phyloP scores from a whole-genome alignment of 2,888 invertebrate species.

The Cinara cedri region DNA sequence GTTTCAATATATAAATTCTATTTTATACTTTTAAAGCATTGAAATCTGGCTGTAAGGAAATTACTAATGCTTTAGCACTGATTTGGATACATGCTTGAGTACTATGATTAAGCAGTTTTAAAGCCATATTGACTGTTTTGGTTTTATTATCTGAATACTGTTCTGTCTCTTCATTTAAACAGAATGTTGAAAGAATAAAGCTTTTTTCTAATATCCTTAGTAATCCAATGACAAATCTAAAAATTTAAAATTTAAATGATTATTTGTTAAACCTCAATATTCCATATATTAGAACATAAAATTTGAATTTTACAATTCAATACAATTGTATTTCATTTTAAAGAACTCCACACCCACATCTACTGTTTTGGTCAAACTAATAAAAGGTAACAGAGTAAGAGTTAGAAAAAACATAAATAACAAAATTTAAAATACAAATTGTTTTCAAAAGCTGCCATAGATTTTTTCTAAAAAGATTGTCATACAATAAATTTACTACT shows the following conservation, averaged over 20 bases:
- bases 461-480: no score
- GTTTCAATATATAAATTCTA: conserved; percentile 8
- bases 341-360: no score
- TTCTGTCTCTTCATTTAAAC: not conserved
- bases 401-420: no score
- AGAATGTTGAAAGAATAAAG: conserved; percentile 7
- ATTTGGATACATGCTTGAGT: conserved; percentile 76
- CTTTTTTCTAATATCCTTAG: conserved; percentile 42
- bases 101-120: conserved; percentile 72
- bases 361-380: no score
- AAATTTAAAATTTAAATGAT: not conserved
- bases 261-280: not conserved
- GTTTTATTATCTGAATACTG: conserved; percentile 59
- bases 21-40: conserved; percentile 80
- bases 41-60: conserved; percentile 78
- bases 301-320: not conserved
- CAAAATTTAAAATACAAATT: no score
- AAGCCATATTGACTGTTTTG: conserved; percentile 72
- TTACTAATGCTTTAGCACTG: conserved; percentile 81
- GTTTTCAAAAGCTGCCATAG: no score
- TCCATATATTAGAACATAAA: not conserved
- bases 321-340: no score
- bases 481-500: no score
- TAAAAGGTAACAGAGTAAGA: no score
- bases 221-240: conserved; percentile 49